Conservation (phyloP, 2,113 vertebrate species). For the Acrocephalus arundinaceus region DNA sequence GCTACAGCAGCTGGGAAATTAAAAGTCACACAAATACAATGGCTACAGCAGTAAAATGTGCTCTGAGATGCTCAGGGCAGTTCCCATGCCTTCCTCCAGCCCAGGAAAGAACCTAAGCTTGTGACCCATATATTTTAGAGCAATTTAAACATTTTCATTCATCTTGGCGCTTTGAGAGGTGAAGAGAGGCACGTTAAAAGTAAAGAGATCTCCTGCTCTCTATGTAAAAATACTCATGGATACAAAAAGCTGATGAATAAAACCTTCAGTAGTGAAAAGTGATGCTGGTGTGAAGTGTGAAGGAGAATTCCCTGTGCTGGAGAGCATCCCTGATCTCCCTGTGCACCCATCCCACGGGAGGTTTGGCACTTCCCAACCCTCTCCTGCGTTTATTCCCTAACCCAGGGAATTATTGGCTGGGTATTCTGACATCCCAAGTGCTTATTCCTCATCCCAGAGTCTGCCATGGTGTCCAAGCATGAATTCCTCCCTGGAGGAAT, state of each 20-base stretch:
- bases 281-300: fast-evolving
- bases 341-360: fast-evolving
- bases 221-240: background rate
- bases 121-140: background rate
- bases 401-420: background rate
- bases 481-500: background rate
- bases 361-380: background rate
- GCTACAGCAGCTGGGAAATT: background rate
- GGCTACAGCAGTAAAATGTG: background rate
- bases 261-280: background rate
- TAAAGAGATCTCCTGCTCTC: background rate
- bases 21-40: background rate
- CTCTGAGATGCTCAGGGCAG: background rate
- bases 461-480: background rate
- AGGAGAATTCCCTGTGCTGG: background rate
- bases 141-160: background rate
- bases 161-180: fast-evolving
- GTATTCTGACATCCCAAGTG: background rate
- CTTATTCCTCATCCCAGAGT: background rate
- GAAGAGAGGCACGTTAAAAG: background rate
- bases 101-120: background rate
- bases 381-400: background rate
- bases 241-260: background rate
- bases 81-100: background rate
- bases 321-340: background rate